A percentile compares a stretch with the other conserved stretches of the same genome.
Evolutionary conservation across 2,113 vertebrate species (phyloP).

Genomic region (Alouatta palliata): DNA sequence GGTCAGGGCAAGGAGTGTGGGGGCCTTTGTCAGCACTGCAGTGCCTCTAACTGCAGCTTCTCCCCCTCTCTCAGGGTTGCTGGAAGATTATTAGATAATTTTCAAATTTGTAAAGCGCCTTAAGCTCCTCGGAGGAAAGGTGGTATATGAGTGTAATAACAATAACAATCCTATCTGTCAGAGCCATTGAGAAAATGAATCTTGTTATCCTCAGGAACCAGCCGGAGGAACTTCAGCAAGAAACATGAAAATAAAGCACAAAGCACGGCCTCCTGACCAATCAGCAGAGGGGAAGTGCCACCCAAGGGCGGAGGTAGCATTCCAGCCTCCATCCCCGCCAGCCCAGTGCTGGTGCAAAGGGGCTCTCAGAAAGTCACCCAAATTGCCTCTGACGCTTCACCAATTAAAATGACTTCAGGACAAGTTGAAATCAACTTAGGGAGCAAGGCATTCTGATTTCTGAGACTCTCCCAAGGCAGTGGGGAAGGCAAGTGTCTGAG

Average conservation of each 20-base stretch:
- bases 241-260: conserved; percentile 58
- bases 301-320: neutral
- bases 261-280: conserved; percentile 51
- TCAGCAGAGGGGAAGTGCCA: conserved; percentile 48
- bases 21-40: neutral
- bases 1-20: neutral
- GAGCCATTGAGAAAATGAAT: conserved; percentile 82
- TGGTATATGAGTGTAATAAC: conserved; percentile 82
- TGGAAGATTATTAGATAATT: conserved; percentile 82
- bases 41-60: conserved; percentile 45
- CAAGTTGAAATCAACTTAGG: conserved; percentile 79
- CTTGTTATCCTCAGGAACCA: conserved; percentile 80
- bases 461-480: conserved; percentile 64
- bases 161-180: conserved; percentile 81
- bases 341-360: conserved; percentile 51
- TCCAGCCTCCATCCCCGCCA: neutral
- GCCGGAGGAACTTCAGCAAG: conserved; percentile 71
- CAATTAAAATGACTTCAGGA: conserved; percentile 83
- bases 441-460: conserved; percentile 72
- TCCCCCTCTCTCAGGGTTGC: conserved; percentile 71
- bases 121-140: conserved; percentile 79
- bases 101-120: conserved; percentile 81
- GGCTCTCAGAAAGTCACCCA: conserved; percentile 75
- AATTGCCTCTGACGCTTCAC: conserved; percentile 79
- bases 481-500: conserved; percentile 63